Conservation (phyloP, 1,140 invertebrate genomes). For the Hyposmocoma kahamanoa region DNA sequence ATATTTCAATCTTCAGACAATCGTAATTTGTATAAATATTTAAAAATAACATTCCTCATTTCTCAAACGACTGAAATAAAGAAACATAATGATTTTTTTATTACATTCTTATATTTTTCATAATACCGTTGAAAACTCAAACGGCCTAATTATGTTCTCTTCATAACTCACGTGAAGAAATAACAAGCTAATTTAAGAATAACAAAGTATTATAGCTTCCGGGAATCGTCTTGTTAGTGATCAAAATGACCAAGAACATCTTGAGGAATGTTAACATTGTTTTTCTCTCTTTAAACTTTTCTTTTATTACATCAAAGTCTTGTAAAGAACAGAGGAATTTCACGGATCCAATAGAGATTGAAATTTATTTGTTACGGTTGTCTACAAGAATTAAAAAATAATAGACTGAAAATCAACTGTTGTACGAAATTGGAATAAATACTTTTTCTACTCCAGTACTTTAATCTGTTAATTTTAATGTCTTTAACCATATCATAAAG, state of each 20-base stretch:
- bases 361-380: no score
- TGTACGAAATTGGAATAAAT: no score
- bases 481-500: no score
- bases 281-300: conserved; percentile 36
- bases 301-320: conserved; percentile 52
- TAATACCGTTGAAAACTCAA: conserved; percentile 19
- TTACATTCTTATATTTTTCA: conserved; percentile 6
- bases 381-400: no score
- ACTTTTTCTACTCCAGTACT: no score
- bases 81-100: not conserved
- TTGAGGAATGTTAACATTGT: conserved; percentile 48
- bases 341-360: conserved; percentile 27
- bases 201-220: conserved; percentile 55
- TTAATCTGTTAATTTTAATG: no score
- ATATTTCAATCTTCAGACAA: no score
- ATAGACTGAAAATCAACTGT: no score
- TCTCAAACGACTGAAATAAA: not conserved
- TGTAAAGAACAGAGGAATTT: conserved; percentile 28
- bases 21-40: no score
- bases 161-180: conserved; percentile 37
- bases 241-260: conserved; percentile 44
- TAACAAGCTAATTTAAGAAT: conserved; percentile 44
- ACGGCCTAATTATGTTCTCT: conserved; percentile 27
- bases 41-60: not conserved
- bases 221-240: conserved; percentile 51